Evolutionary conservation across 2,797 vertebrate genomes (phyloP), one percentile per base, ranked within the genome.

Genomic region (Rachycentron canadum): DNA sequence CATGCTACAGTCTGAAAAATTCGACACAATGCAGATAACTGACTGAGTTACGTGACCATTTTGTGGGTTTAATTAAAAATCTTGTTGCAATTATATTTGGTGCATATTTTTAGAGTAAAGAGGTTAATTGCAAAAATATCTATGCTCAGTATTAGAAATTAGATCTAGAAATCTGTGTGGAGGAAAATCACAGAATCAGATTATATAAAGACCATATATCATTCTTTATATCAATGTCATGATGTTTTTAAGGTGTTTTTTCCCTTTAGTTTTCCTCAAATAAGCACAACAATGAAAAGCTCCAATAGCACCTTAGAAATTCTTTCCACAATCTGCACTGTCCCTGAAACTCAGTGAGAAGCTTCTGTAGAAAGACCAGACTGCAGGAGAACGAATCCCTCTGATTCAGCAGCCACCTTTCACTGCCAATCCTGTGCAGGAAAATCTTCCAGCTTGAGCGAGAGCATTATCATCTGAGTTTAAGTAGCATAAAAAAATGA

Each of bases 381-480:
- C 28, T 53, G 57, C 36, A 32, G 32, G 21, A 53, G 64, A 49
- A 28, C 3, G 17, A 61, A 69, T 45, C 59, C 52, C 55, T 11
- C 76, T 5, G 73, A 76, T 70, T 84, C 76, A 86, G 82, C 79
- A 57, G 49, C 21, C 49, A 28, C 72, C 43, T 63, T 28, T 23
- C 77, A 43, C 34, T 9, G 19, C 19, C 65, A 23, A 47, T n/a
- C 52, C 60, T 36, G 57, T 8, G 45, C 75, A 63, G 28, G 45
- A 56, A 73, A 74, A 73, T 69, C 81, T 34, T 57, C 25, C 21
- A 67, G 83, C 80, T 86, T 70, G 43, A 78, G 55, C 11, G 10
- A 69, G 69, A 73, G 82, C 40, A 67, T 86, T 72, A 86, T 87
- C 77, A 71, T 73, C 34, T 0, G 38, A 79, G 58, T 82, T 69